Conservation (phyloP, 2,888 invertebrate genomes). For the Keiferia lycopersicella region DNA sequence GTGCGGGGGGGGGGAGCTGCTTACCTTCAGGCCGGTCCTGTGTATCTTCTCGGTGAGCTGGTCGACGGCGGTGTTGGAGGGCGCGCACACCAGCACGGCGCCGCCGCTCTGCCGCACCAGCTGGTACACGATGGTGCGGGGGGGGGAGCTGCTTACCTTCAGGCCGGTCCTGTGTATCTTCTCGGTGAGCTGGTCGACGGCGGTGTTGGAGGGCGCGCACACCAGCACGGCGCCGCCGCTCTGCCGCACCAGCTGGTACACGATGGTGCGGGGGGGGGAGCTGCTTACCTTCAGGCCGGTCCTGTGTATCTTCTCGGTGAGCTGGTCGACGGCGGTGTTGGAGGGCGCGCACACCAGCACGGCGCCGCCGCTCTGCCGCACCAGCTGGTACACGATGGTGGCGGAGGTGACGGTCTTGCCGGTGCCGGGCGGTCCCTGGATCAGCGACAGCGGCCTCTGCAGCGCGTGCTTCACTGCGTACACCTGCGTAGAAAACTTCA, state of each 20-base stretch:
- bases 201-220: slow-evolving; percentile 99
- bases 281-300: slow-evolving; percentile 90
- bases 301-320: slow-evolving; percentile 98
- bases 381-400: slow-evolving; percentile 98
- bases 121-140: slow-evolving; percentile 96
- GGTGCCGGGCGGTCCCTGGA: slow-evolving; percentile 98
- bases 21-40: slow-evolving; percentile 90
- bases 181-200: slow-evolving; percentile 99
- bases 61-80: neutral
- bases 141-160: slow-evolving; percentile 81
- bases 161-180: slow-evolving; percentile 98
- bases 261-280: neutral
- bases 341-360: slow-evolving; percentile 99
- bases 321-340: slow-evolving; percentile 99
- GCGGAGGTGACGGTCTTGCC: slow-evolving; percentile 99
- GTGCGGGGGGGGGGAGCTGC: slow-evolving; percentile 99
- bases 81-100: slow-evolving; percentile 98
- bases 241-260: slow-evolving; percentile 65
- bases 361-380: slow-evolving; percentile 95
- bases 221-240: slow-evolving; percentile 97
- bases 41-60: neutral
- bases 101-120: slow-evolving; percentile 96
- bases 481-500: slow-evolving; percentile 75
- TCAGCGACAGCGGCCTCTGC: slow-evolving; percentile 96
- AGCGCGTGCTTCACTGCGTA: slow-evolving; percentile 99